Conservation (phyloP, 2,888 invertebrate genomes). For the Muscina levida region DNA sequence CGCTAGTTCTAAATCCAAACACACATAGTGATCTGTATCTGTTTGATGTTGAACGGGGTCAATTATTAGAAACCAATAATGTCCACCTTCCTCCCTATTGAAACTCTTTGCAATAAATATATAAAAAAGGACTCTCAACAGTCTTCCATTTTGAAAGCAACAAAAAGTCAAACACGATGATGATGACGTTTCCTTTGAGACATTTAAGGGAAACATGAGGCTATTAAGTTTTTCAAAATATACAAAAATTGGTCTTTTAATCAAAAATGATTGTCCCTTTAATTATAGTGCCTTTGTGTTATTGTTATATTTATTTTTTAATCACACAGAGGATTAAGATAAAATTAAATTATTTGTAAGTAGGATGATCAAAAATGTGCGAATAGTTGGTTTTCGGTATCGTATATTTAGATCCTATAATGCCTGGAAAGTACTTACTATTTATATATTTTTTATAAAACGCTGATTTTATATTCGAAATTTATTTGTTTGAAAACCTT, state of each 20-base stretch:
- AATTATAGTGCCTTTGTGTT: conserved; percentile 26
- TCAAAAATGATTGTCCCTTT: conserved; percentile 9
- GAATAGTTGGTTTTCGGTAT: too few species aligned
- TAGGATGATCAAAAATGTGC: too few species aligned
- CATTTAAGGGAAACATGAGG: too few species aligned
- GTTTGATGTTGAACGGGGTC: conserved; percentile 13
- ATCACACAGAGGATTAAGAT: background rate
- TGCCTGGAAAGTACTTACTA: too few species aligned
- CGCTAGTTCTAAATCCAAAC: conserved; percentile 47
- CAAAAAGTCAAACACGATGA: conserved; percentile 22
- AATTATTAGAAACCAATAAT: conserved; percentile 17
- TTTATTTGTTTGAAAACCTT: too few species aligned
- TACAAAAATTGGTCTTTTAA: too few species aligned
- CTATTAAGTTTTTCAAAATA: too few species aligned
- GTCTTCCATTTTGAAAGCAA: conserved; percentile 56
- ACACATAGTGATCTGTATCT: conserved; percentile 18
- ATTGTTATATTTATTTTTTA: background rate
- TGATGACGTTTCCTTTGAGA: background rate
- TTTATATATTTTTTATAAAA: too few species aligned
- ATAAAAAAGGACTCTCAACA: conserved; percentile 29
- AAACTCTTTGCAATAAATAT: conserved; percentile 27
- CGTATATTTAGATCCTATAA: too few species aligned
- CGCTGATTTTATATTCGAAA: too few species aligned
- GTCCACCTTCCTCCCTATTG: background rate
- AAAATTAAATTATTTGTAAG: too few species aligned